Percentiles rank a stretch among this genome's conserved stretches.
Evolutionary conservation across 2,797 vertebrate species (phyloP).

Genomic region (Sphenodon punctatus): DNA sequence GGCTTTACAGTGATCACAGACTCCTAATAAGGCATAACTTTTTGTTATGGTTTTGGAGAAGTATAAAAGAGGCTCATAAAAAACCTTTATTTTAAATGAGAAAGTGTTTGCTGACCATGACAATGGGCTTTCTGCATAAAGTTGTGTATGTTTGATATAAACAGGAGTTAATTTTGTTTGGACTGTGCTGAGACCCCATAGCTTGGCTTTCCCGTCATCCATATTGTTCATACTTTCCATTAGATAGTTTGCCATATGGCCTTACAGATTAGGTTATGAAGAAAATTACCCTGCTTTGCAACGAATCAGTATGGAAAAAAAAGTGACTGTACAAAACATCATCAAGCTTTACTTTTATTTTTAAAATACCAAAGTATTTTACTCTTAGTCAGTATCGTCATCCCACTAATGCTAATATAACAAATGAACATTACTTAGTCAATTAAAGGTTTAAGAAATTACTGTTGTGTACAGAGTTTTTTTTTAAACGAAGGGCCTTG

Average conservation of each 20-base stretch:
- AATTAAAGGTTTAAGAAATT: background rate
- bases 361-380: background rate
- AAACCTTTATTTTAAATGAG: background rate
- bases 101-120: background rate
- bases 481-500: background rate
- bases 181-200: background rate
- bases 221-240: background rate
- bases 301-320: background rate
- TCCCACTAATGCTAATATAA: background rate
- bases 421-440: background rate
- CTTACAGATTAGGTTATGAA: accelerated
- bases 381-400: background rate
- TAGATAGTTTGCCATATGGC: background rate
- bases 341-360: background rate
- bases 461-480: background rate
- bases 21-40: background rate
- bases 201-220: accelerated
- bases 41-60: background rate
- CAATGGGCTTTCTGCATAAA: background rate
- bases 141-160: background rate
- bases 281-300: background rate
- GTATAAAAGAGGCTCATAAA: background rate
- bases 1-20: background rate
- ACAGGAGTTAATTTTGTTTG: background rate
- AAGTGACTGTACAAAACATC: background rate